A percentile compares a stretch with the other conserved stretches of the same genome.
These are phyloP conservation scores for Adelosebastes latens DNA, from an alignment of 2,797 vertebrate genomes.

Conservation along the genomic window DNA sequence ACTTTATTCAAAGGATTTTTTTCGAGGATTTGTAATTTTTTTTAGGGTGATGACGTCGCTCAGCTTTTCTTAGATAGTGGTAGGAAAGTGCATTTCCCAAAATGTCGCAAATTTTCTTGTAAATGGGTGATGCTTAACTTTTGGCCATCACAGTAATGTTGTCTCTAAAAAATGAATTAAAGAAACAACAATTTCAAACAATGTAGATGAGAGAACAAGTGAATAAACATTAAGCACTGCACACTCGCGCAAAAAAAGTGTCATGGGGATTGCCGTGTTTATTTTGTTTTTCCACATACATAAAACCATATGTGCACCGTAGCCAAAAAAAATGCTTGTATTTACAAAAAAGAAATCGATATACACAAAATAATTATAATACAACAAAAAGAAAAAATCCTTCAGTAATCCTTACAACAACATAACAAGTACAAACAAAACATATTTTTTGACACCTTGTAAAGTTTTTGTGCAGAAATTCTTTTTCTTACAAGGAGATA, in stretches of 20 bases:
- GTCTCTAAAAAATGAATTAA: neutral
- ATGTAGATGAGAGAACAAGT: neutral
- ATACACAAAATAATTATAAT: conserved; percentile 70
- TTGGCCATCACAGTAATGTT: neutral
- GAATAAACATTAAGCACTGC: neutral
- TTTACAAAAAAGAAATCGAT: conserved; percentile 67
- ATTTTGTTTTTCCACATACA: conserved; percentile 65
- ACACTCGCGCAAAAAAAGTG: neutral
- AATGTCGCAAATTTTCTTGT: neutral
- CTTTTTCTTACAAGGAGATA: conserved; percentile 57
- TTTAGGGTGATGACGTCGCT: too few species aligned
- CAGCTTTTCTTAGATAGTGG: too few species aligned
- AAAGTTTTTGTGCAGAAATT: conserved; percentile 70
- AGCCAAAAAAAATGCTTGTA: conserved; percentile 54
- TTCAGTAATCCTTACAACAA: conserved; percentile 66
- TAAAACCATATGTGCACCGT: conserved; percentile 69
- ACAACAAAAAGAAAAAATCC: conserved; percentile 59
- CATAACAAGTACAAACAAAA: conserved; percentile 56
- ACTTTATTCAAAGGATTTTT: too few species aligned
- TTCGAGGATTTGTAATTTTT: too few species aligned
- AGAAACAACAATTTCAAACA: neutral
- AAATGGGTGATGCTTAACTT: neutral
- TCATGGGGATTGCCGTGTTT: conserved; percentile 58
- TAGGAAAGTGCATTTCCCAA: too few species aligned
- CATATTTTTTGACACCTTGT: conserved; percentile 34